These are phyloP conservation scores for Apis mellifera DNA, from an alignment of 1,140 invertebrate genomes.

Conservation along the genomic window DNA sequence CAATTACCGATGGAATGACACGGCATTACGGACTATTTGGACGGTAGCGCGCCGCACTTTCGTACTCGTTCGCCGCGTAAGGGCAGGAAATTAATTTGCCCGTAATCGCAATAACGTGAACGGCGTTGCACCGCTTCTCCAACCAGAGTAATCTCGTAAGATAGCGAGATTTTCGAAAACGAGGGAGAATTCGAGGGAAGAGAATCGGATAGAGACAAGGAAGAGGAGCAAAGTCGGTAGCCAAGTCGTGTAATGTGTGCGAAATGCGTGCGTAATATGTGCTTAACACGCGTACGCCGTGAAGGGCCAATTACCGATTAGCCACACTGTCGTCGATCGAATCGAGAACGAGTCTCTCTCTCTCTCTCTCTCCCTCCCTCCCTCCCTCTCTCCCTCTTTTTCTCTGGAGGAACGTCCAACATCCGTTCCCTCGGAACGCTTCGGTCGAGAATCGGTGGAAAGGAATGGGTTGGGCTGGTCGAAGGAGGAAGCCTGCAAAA, in stretches of 20 bases:
- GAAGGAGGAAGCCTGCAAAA: not conserved
- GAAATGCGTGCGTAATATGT: slow-evolving; percentile 71
- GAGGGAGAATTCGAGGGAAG: not conserved
- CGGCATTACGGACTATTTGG: slow-evolving; percentile 32
- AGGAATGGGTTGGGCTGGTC: not conserved
- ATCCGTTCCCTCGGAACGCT: not conserved
- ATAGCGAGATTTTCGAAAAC: too few relatives aligned
- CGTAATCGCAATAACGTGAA: slow-evolving; percentile 43
- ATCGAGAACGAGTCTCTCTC: slow-evolving; percentile 50
- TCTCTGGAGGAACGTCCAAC: not conserved
- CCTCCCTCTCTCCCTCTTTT: too few relatives aligned
- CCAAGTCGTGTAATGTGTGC: not conserved
- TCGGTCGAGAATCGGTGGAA: not conserved
- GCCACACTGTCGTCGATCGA: slow-evolving; percentile 69
- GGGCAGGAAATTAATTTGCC: slow-evolving; percentile 47
- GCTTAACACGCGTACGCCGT: slow-evolving; percentile 69
- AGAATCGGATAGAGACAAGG: not conserved
- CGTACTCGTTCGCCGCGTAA: not conserved
- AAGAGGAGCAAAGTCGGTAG: not conserved
- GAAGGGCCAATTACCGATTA: slow-evolving; percentile 74
- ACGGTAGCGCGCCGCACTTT: slow-evolving; percentile 14
- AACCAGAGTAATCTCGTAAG: too few relatives aligned
- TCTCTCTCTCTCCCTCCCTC: too few relatives aligned
- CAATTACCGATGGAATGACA: slow-evolving; percentile 45
- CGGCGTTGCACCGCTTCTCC: too few relatives aligned